phyloP scores from a whole-genome alignment of 92 coral and sea anemone species.

The Nematostella vectensis region DNA sequence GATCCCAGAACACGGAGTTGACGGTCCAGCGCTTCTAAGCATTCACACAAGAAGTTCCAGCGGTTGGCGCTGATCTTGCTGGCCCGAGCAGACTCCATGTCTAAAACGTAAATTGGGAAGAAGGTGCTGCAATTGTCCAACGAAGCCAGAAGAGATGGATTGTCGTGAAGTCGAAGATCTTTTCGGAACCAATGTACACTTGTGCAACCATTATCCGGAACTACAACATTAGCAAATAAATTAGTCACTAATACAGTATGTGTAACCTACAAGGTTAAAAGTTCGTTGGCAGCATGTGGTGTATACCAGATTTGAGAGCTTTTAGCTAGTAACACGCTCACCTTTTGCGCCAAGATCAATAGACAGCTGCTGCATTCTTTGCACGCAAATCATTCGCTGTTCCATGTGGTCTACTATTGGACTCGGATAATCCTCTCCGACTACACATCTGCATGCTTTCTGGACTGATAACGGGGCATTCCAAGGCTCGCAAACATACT shows the following conservation, averaged over 20 bases:
- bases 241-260: too few relatives aligned
- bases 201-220: constrained; percentile 24
- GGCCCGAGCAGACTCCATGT: constrained; percentile 37
- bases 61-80: constrained; percentile 57
- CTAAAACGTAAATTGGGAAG: constrained; percentile 67
- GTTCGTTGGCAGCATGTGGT: too few relatives aligned
- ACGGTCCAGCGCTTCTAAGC: constrained; percentile 57
- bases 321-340: too few relatives aligned
- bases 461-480: constrained; percentile 53
- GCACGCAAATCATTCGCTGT: constrained; percentile 49
- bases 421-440: constrained; percentile 70
- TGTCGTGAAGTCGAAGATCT: constrained; percentile 32
- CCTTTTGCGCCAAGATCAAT: not conserved
- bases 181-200: constrained; percentile 84
- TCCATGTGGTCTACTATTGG: constrained; percentile 53
- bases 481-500: constrained; percentile 86
- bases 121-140: constrained; percentile 45
- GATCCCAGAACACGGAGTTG: constrained; percentile 55
- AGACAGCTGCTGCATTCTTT: constrained; percentile 18
- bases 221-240: too few relatives aligned
- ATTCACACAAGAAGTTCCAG: constrained; percentile 11
- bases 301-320: too few relatives aligned
- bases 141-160: constrained; percentile 56
- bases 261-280: too few relatives aligned
- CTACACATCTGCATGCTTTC: constrained; percentile 48